Conservation (phyloP, 2,888 invertebrate genomes). For the Sarcophaga carnaria region DNA sequence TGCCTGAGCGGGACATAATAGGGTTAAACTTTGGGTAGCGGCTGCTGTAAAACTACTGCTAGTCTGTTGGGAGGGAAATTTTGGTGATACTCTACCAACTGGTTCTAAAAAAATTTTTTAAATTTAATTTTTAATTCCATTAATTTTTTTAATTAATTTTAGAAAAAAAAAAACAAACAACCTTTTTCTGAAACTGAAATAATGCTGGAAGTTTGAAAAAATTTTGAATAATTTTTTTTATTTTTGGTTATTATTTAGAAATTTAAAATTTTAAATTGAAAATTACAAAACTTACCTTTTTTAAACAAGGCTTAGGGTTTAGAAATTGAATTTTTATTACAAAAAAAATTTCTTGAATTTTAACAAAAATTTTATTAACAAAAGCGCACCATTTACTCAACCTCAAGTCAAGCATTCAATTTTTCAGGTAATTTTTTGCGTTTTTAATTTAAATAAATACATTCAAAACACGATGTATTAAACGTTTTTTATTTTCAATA, state of each 20-base stretch:
- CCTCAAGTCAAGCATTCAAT: slow-evolving; percentile 77
- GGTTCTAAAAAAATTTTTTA: slow-evolving; percentile 83
- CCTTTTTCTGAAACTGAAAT: too few relatives aligned
- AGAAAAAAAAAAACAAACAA: too few relatives aligned
- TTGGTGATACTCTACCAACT: slow-evolving; percentile 89
- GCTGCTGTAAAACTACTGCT: slow-evolving; percentile 86
- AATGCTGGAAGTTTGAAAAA: not conserved
- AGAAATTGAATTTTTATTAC: slow-evolving; percentile 14
- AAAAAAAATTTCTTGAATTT: slow-evolving; percentile 25
- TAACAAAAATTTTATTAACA: slow-evolving; percentile 2
- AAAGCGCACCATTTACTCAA: slow-evolving; percentile 74
- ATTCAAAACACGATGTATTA: slow-evolving; percentile 25
- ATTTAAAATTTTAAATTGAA: slow-evolving; percentile 48
- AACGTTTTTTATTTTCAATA: slow-evolving; percentile 47
- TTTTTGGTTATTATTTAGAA: slow-evolving; percentile 55
- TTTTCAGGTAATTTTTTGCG: slow-evolving; percentile 27
- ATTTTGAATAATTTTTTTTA: slow-evolving; percentile 14
- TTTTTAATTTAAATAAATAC: slow-evolving; percentile 52
- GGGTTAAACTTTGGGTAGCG: slow-evolving; percentile 83
- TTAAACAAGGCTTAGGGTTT: slow-evolving; percentile 62
- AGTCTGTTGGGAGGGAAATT: slow-evolving; percentile 85
- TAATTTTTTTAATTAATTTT: slow-evolving; percentile 50
- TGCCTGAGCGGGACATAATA: slow-evolving; percentile 87
- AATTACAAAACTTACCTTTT: slow-evolving; percentile 76
- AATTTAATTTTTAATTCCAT: slow-evolving; percentile 1